Base-by-base conservation (phyloP, 2,797 vertebrate species). In the Ispidina lecontei region DNA sequence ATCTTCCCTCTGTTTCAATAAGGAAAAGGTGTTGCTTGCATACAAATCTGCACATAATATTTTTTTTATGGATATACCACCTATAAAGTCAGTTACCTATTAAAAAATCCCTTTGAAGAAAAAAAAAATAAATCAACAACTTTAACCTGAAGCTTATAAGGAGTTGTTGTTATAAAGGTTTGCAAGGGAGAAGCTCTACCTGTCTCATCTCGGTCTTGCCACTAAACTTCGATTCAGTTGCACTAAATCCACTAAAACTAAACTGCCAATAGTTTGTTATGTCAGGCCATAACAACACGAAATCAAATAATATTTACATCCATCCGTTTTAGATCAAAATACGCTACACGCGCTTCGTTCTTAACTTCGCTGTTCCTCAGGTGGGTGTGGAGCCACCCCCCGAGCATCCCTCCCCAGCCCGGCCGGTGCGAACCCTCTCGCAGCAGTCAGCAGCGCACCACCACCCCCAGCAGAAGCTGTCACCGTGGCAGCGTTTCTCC, bases 61-160 rank as follows among this genome's bases (percentile, higher is more conserved):
- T 37, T 5, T 37, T 37, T 37, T 37, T 37, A 44, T 4, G 39
- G 4, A 52, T 5, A 13, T 18, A 43, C 15, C 8, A 19, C 3
- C 1, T 63, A 37, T 14, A 9, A 68, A 74, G 19, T 54, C 37
- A 60, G 22, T 35, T 74, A 55, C 9, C 29, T 12, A 28, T 11
- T 46, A 63, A 79, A 16, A 16, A 67, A 51, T 19, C 18, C 18
- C 20, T 80, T 83, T 51, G 5, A 87, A 84, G 25, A 15, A 6
- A 12, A 0, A 1, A 46, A 46, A 46, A 21, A 37, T 1, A 0
- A 10, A 58, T 7, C 9, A 58, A 31, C 22, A 51, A 14, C 12
- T 67, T 55, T 51, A 71, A 68, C 9, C 6, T 2, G 3, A 46
- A 18, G 1, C 12, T 46, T 77, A 58, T 25, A 5, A 65, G 51